Conservation (phyloP, 2,888 invertebrate genomes). For the Sarcophaga subvicina region DNA sequence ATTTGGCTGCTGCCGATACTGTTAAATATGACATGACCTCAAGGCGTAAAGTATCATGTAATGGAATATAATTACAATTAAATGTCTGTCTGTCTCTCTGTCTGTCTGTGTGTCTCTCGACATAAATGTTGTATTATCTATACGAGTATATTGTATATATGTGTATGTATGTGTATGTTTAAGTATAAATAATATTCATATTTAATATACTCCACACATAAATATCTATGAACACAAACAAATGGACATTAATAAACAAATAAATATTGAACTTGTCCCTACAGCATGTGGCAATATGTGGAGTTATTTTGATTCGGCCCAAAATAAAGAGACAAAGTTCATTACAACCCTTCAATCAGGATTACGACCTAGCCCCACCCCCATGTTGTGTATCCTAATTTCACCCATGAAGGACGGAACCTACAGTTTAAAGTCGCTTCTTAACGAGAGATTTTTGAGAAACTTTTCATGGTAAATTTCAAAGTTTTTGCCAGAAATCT, state of each 20-base stretch:
- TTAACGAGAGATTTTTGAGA: too few relatives aligned
- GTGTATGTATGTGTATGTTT: neutral
- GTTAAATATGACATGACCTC: slow-evolving; percentile 78
- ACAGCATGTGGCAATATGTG: neutral
- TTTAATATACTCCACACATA: neutral
- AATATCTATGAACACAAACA: neutral
- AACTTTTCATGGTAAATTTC: too few relatives aligned
- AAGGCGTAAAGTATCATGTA: slow-evolving; percentile 73
- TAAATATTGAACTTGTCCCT: neutral
- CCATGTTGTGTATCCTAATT: too few relatives aligned
- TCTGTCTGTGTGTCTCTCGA: slow-evolving; percentile 65
- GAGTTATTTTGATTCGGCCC: neutral
- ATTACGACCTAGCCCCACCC: too few relatives aligned
- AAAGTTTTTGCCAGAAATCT: too few relatives aligned
- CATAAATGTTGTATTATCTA: slow-evolving; percentile 41
- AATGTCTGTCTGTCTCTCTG: neutral
- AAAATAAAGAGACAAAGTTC: too few relatives aligned
- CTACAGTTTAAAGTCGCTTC: too few relatives aligned
- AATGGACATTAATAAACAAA: neutral
- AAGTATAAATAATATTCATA: slow-evolving; percentile 1
- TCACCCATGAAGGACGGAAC: too few relatives aligned
- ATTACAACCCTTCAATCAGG: too few relatives aligned
- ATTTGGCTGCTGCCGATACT: slow-evolving; percentile 51
- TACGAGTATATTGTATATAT: slow-evolving; percentile 24
- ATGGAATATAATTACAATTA: slow-evolving; percentile 80